Evolutionary conservation across 2,888 invertebrate species (phyloP).

Genomic region (Caenorhabditis sp.): DNA sequence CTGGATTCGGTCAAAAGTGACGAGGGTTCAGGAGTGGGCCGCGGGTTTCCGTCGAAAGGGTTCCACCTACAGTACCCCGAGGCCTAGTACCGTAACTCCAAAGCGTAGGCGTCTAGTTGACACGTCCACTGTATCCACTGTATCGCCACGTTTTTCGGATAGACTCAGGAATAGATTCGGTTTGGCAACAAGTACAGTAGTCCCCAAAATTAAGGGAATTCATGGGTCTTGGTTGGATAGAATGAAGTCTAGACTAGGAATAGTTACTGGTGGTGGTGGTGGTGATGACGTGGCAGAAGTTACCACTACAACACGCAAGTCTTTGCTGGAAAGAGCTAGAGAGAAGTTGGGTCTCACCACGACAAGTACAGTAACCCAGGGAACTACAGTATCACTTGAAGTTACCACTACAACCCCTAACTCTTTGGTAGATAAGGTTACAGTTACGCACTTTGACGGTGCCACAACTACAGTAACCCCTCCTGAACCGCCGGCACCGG

Average conservation of each 20-base stretch:
- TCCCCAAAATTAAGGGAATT: too few species aligned
- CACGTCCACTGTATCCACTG: too few species aligned
- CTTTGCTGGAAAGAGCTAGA: background rate
- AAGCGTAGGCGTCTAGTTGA: too few species aligned
- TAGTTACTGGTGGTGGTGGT: too few species aligned
- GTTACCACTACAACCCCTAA: background rate
- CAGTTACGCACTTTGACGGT: too few species aligned
- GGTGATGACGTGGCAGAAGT: too few species aligned
- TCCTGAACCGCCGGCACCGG: slow-evolving; percentile 3
- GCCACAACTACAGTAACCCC: slow-evolving; percentile 1
- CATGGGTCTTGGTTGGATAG: too few species aligned
- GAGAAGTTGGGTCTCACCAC: background rate
- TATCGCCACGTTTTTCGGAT: background rate
- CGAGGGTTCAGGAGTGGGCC: slow-evolving; percentile 37
- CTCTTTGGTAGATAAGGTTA: background rate
- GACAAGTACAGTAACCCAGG: background rate
- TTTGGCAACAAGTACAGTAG: background rate
- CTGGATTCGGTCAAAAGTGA: slow-evolving; percentile 41
- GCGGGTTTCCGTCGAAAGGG: slow-evolving; percentile 17
- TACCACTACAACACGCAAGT: background rate
- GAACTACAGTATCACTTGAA: background rate
- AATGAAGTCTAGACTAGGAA: too few species aligned
- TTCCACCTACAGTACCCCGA: slow-evolving; percentile 3
- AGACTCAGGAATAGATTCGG: background rate
- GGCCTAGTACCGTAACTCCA: background rate